phyloP scores from a whole-genome alignment of 2,888 invertebrate species.

The Altica lythri region DNA sequence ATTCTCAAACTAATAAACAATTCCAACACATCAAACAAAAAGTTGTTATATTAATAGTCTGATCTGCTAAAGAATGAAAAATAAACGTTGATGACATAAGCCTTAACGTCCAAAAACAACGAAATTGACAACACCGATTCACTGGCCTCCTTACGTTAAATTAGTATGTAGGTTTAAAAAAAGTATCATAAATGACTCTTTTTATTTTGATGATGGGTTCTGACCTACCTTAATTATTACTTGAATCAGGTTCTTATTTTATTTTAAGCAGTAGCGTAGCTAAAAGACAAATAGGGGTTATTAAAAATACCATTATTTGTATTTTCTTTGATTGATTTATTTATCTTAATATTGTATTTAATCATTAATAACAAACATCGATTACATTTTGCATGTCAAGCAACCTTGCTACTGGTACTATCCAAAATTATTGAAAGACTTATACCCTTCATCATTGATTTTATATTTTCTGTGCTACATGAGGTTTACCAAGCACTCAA shows the following conservation, averaged over 20 bases:
- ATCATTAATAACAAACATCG: no score
- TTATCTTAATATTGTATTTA: no score
- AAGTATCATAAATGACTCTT: slow-evolving; percentile 34
- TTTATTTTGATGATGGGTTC: slow-evolving; percentile 32
- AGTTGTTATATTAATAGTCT: background rate
- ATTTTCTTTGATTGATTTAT: no score
- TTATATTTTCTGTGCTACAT: no score
- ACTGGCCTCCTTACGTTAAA: slow-evolving; percentile 26
- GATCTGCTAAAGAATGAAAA: slow-evolving; percentile 6
- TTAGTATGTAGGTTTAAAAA: slow-evolving; percentile 36
- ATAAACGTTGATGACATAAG: slow-evolving; percentile 18
- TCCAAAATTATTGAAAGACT: no score
- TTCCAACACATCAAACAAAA: background rate
- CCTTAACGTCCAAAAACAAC: slow-evolving; percentile 28
- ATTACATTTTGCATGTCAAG: no score
- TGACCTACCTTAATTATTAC: slow-evolving; percentile 39
- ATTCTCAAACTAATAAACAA: background rate
- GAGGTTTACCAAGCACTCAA: no score
- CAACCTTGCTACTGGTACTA: no score
- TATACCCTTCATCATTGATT: no score
- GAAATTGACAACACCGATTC: slow-evolving; percentile 24
- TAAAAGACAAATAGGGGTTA: no score
- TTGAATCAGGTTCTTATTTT: slow-evolving; percentile 30
- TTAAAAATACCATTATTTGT: no score
- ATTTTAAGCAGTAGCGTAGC: slow-evolving; percentile 18